phyloP scores from a whole-genome alignment of 2,113 vertebrate genomes.

The Sceloporus tristichus region DNA sequence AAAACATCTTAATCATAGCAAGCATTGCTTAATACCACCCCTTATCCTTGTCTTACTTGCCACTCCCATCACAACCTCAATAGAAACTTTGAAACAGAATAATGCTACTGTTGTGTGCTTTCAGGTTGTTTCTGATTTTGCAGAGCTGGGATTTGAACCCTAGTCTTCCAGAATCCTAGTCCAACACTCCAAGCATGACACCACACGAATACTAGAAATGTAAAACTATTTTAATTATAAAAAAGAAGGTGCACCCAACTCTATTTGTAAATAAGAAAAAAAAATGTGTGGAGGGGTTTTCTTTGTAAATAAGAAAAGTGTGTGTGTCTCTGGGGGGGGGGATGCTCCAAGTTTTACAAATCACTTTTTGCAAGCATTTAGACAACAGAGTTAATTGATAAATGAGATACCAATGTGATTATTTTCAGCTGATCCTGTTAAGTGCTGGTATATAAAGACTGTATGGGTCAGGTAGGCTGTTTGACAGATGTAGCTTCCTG shows the following conservation, averaged over 20 bases:
- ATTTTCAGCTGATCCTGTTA: no score
- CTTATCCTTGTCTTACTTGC: background rate
- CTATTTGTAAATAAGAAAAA: no score
- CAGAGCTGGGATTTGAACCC: no score
- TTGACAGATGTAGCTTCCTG: no score
- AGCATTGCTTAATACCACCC: background rate
- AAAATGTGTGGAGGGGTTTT: no score
- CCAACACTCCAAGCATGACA: no score
- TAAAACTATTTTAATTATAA: background rate
- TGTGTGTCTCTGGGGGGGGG: background rate
- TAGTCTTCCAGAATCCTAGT: no score
- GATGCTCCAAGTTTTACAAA: background rate
- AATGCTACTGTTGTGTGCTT: background rate
- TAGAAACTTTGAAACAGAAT: background rate
- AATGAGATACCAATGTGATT: background rate
- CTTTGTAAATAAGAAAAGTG: no score
- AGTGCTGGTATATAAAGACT: no score
- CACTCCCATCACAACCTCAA: no score
- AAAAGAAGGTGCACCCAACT: no score
- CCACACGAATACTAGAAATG: background rate
- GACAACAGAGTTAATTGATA: background rate
- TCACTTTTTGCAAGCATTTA: background rate
- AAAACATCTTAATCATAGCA: background rate
- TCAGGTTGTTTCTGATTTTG: background rate
- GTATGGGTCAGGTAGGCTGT: no score